Percentiles rank a stretch among this genome's conserved stretches.
phyloP scores from a whole-genome alignment of 2,113 vertebrate species.

The Scopus umbretta region DNA sequence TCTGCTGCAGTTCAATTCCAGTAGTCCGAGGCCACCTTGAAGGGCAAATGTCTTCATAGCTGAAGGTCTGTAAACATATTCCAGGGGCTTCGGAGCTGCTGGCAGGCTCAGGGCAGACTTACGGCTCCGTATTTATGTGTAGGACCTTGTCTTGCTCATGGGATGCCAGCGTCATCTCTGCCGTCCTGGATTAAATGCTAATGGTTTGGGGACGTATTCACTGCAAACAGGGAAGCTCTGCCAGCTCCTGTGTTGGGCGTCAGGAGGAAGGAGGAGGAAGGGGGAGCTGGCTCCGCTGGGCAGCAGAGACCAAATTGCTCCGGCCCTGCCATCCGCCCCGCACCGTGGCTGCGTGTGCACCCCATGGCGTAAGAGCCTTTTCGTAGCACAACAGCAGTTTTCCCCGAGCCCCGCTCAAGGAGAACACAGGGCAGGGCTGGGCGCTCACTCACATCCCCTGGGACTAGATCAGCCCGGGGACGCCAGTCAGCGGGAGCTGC shows the following conservation, averaged over 20 bases:
- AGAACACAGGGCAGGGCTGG: background rate
- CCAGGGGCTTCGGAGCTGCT: background rate
- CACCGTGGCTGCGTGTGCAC: background rate
- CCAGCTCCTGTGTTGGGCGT: background rate
- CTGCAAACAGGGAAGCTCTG: background rate
- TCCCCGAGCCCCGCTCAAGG: background rate
- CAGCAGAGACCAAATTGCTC: background rate
- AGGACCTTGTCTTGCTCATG: background rate
- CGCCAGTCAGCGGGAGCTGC: background rate
- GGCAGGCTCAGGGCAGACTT: background rate
- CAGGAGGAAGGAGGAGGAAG: background rate
- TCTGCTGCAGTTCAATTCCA: background rate
- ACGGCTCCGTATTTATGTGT: background rate
- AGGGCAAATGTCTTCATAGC: background rate
- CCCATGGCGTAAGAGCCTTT: background rate
- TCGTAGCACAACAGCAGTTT: background rate
- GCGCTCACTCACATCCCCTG: background rate
- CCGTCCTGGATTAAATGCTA: background rate
- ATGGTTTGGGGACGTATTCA: fast-evolving
- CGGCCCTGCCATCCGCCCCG: background rate
- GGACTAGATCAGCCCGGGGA: background rate
- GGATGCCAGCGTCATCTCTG: background rate
- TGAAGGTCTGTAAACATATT: background rate
- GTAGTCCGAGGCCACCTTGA: background rate
- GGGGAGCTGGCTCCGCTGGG: background rate